Conservation (phyloP, 2,888 invertebrate genomes). For the Lacanobia oleracea region DNA sequence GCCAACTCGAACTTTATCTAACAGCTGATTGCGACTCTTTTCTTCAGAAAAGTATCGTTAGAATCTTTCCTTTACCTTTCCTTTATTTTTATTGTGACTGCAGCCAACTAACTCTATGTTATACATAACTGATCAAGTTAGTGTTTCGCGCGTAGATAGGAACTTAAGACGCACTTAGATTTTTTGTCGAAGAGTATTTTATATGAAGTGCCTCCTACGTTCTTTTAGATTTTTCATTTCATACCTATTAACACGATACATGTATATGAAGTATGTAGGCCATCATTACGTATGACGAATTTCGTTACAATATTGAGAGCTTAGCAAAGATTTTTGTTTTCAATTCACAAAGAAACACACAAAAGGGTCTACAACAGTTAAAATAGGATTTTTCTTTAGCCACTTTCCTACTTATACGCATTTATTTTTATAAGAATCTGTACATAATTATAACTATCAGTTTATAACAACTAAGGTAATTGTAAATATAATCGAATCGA, state of each 20-base stretch:
- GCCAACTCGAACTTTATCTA: slow-evolving; percentile 84
- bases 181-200: background rate
- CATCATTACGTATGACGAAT: background rate
- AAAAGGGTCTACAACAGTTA: background rate
- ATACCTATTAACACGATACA: background rate
- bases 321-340: background rate
- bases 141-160: slow-evolving; percentile 11
- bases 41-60: slow-evolving; percentile 80
- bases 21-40: slow-evolving; percentile 85
- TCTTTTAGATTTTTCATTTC: background rate
- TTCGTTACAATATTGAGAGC: background rate
- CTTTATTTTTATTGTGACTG: slow-evolving; percentile 61
- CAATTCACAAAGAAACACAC: background rate
- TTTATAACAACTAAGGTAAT: too few species aligned
- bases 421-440: too few species aligned
- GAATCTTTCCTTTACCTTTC: slow-evolving; percentile 75
- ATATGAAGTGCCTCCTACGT: background rate
- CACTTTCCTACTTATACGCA: background rate
- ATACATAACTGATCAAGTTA: slow-evolving; percentile 56
- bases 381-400: background rate
- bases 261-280: background rate
- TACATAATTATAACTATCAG: too few species aligned
- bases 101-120: slow-evolving; percentile 51
- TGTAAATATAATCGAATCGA: background rate
- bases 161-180: slow-evolving; percentile 11